Percentiles rank a stretch among this genome's conserved stretches.
These are phyloP conservation scores for Phrixothrix hirtus DNA, from an alignment of 2,888 invertebrate species.

Conservation along the genomic window DNA sequence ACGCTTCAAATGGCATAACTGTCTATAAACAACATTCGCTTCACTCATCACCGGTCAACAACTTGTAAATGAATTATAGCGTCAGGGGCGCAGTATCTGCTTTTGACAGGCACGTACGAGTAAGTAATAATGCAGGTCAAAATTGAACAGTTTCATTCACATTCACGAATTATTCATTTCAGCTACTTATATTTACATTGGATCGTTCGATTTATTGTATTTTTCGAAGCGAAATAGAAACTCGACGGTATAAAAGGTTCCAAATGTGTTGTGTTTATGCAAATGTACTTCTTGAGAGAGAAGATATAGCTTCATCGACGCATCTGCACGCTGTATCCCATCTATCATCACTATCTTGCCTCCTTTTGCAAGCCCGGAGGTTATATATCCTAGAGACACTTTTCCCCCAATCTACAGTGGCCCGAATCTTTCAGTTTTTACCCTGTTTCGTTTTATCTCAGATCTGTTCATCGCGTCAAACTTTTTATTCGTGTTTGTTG, in stretches of 20 bases:
- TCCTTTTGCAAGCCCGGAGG: constrained; percentile 27
- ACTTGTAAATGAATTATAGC: constrained; percentile 30
- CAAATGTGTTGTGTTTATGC: constrained; percentile 45
- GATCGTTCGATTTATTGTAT: constrained; percentile 18
- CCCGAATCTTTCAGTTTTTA: constrained; percentile 35
- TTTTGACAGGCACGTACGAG: constrained; percentile 16
- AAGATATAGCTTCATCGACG: constrained; percentile 12
- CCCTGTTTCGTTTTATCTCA: constrained; percentile 31
- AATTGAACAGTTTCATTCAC: constrained; percentile 19
- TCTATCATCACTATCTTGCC: constrained; percentile 44
- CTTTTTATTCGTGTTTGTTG: constrained; percentile 33
- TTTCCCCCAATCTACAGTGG: constrained; percentile 13
- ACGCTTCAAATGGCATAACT: neutral
- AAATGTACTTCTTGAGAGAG: constrained; percentile 32
- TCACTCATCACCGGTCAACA: constrained; percentile 9
- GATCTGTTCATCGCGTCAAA: constrained; percentile 30
- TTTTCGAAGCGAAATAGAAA: constrained; percentile 20
- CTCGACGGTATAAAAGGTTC: constrained; percentile 38
- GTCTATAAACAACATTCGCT: neutral
- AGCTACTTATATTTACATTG: constrained; percentile 7
- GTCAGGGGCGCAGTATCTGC: constrained; percentile 22
- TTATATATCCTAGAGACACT: constrained; percentile 35
- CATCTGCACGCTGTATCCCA: constrained; percentile 47
- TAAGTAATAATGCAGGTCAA: constrained; percentile 24
- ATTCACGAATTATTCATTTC: constrained; percentile 9